Evolutionary conservation across 1,140 invertebrate species (phyloP), one percentile per base, ranked within the genome.

Genomic region (Aphis craccivora): DNA sequence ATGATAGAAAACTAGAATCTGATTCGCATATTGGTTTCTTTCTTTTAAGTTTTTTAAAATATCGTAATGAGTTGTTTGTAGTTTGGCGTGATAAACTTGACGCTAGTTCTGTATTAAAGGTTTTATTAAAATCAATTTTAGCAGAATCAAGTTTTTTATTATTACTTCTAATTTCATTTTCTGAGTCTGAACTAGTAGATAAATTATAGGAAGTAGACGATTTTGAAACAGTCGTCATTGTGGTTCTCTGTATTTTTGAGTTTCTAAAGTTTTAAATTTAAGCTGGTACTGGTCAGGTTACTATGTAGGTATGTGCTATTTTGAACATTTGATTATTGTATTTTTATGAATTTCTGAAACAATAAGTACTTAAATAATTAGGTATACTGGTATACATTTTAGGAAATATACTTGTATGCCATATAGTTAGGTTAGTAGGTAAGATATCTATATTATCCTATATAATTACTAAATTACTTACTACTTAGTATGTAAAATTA

Each of bases 11-110:
- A 11, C 20, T 35, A 81, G 60, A 48, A 91, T 91, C n/a, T 37
- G 67, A 91, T 83, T 48, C 30, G 5, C n/a, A 53, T 40, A 53
- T 20, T 23, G 23, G 40, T 7, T 67, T 90, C n/a, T 60, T 90
- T 60, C 53, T 90, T 67, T 67, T 90, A 25, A 90, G 37, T 60
- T 67, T 90, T 40, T 90, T 90, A 90, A 90, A 40, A 43, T 90
- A 67, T 25, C 37, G 43, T 20, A 67, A 35, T 43, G 89, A 90
- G 22, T 90, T 90, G 37, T 90, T 90, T 43, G 37, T 67, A 30
- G 53, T 90, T 60, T 90, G 53, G 30, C 55, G 30, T 30, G 55
- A n/a, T 67, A 90, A 67, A 9, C 22, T 90, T 67, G 89, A 90
- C 18, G 25, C 25, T n/a, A 55, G 5, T 60, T 23, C 23, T 20